These are phyloP conservation scores for Paratrypauchen microcephalus DNA, from an alignment of 2,797 vertebrate species.

Conservation along the genomic window DNA sequence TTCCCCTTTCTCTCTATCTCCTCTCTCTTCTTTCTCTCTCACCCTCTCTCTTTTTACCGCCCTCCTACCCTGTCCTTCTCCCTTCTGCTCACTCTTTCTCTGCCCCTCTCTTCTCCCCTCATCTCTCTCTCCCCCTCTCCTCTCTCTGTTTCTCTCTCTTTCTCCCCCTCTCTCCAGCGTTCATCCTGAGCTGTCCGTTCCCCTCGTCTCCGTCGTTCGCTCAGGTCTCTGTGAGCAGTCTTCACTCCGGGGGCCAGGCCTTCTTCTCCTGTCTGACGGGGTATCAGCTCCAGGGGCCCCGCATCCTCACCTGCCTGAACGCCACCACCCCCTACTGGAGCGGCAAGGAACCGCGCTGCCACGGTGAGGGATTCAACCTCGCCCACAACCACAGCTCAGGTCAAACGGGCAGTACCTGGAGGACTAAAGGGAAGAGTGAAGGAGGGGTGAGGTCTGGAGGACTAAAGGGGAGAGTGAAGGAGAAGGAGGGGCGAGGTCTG, in stretches of 20 bases:
- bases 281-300: slow-evolving; percentile 86
- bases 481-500: not conserved
- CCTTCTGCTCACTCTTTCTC: not conserved
- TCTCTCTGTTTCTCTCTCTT: not conserved
- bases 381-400: too few relatives aligned
- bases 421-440: too few relatives aligned
- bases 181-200: slow-evolving; percentile 89
- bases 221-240: slow-evolving; percentile 87
- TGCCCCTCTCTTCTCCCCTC: not conserved
- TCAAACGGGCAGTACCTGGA: too few relatives aligned
- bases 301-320: slow-evolving; percentile 83
- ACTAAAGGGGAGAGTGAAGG: too few relatives aligned
- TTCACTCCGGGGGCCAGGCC: slow-evolving; percentile 89
- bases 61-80: too few relatives aligned
- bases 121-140: not conserved
- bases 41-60: too few relatives aligned
- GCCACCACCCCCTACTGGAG: slow-evolving; percentile 93
- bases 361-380: slow-evolving; percentile 56
- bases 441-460: too few relatives aligned
- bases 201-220: slow-evolving; percentile 83
- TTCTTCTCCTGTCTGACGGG: slow-evolving; percentile 86
- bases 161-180: slow-evolving; percentile 66
- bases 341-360: slow-evolving; percentile 83
- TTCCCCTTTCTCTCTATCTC: too few relatives aligned
- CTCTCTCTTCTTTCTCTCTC: not conserved